phyloP scores from a whole-genome alignment of 2,888 invertebrate genomes.

The Nomada hirtipes region DNA sequence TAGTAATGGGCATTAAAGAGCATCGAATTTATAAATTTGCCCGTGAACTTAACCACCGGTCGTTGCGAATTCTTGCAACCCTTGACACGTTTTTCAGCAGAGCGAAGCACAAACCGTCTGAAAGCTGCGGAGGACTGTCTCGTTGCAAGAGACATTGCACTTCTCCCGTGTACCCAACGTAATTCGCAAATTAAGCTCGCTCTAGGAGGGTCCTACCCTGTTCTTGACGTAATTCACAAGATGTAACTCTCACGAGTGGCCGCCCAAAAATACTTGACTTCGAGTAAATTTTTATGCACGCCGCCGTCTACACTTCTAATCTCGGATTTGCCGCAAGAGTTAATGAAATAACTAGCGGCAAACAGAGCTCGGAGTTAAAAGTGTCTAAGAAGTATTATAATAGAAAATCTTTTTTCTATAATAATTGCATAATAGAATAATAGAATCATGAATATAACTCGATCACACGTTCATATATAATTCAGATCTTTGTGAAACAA shows the following conservation, averaged over 20 bases:
- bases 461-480: too few relatives aligned
- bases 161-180: constrained; percentile 39
- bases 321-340: neutral
- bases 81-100: constrained; percentile 27
- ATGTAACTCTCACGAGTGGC: constrained; percentile 34
- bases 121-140: constrained; percentile 34
- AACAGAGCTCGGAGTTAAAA: neutral
- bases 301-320: neutral
- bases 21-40: neutral
- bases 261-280: constrained; percentile 27
- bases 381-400: too few relatives aligned
- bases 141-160: constrained; percentile 38
- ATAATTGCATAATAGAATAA: too few relatives aligned
- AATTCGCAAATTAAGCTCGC: constrained; percentile 52
- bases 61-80: constrained; percentile 4
- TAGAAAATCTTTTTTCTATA: too few relatives aligned
- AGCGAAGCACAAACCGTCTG: constrained; percentile 24
- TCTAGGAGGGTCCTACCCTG: constrained; percentile 32
- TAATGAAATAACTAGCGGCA: neutral
- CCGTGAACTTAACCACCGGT: neutral
- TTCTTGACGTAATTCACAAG: constrained; percentile 51
- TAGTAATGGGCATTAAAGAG: neutral
- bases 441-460: too few relatives aligned
- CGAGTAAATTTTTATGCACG: constrained; percentile 29
- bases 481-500: too few relatives aligned